Base-by-base conservation (phyloP, 2,797 vertebrate genomes). In the Jordanella pulchra region DNA sequence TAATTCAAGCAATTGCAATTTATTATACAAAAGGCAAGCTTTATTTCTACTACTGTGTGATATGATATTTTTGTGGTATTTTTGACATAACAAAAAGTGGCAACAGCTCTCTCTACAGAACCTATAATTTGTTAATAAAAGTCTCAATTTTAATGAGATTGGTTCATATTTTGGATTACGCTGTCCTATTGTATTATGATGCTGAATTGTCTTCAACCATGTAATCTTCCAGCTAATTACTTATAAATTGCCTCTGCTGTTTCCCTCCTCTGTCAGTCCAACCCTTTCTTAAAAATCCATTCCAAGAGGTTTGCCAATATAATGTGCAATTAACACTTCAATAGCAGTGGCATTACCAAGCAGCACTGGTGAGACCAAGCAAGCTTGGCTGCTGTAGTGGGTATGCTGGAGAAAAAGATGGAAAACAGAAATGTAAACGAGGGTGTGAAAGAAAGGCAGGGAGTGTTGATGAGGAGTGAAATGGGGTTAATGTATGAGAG, bases 401-500 rank as follows among this genome's bases (percentile, higher is more conserved):
- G 56, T 81, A 77, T 35, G 73, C 67, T 42, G 44, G 55, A 32
- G 56, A 53, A 44, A 39, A 39, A 53, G 30, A 67, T 42, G 30
- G 70, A 74, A 71, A 78, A 68, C 71, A 54, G 66, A 61, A 17
- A 10, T 23, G 56, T 58, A 28, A 65, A 75, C 32, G 71, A 77
- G 78, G 70, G 72, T 1, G 48, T 66, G 65, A 80, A 35, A 63
- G 55, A 80, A n/a, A 78, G 63, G 75, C 50, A 58, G 64, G 23
- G 60, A 35, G 76, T 64, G 84, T 82, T 87, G 81, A 90, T 89
- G 83, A 87, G 71, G 78, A 83, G 66, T 76, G 73, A 91, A 93
- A 91, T 50, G 81, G 83, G 90, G 92, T 91, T 92, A 91, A 93
- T 89, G 86, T 84, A 84, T 85, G 78, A 91, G 88, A 89, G 81